Percentiles rank a stretch among this genome's conserved stretches.
Conservation (phyloP, 1,140 invertebrate species). For the Zaprionus ornatus region DNA sequence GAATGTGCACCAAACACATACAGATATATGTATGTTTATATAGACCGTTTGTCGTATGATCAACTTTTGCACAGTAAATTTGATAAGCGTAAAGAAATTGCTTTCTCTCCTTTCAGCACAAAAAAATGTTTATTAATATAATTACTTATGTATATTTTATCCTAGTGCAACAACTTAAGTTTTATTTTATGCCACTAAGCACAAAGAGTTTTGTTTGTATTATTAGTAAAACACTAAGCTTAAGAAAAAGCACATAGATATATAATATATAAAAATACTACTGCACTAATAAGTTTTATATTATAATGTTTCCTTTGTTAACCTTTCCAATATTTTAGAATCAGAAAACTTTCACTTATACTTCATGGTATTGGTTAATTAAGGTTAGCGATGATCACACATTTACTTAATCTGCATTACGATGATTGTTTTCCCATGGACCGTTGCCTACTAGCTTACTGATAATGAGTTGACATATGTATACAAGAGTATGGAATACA, state of each 20-base stretch:
- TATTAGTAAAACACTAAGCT: too few relatives aligned
- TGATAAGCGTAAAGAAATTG: neutral
- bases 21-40: neutral
- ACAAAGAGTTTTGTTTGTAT: too few relatives aligned
- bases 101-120: neutral
- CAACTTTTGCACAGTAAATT: neutral
- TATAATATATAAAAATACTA: too few relatives aligned
- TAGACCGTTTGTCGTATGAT: neutral
- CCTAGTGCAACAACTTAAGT: too few relatives aligned
- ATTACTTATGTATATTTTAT: neutral
- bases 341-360: neutral
- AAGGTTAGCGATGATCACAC: conserved; percentile 13
- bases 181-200: too few relatives aligned
- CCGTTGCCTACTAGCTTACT: neutral
- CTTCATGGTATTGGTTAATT: neutral
- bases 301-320: too few relatives aligned
- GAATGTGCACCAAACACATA: neutral
- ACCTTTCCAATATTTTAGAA: neutral
- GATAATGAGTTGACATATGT: conserved; percentile 21
- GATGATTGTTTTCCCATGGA: conserved; percentile 38
- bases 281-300: too few relatives aligned
- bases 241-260: too few relatives aligned
- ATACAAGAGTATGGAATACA: conserved; percentile 2
- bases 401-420: neutral
- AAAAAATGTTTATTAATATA: neutral